Percentiles rank a stretch among this genome's conserved stretches.
These are phyloP conservation scores for Neoascia interrupta DNA, from an alignment of 2,888 invertebrate species.

Conservation along the genomic window DNA sequence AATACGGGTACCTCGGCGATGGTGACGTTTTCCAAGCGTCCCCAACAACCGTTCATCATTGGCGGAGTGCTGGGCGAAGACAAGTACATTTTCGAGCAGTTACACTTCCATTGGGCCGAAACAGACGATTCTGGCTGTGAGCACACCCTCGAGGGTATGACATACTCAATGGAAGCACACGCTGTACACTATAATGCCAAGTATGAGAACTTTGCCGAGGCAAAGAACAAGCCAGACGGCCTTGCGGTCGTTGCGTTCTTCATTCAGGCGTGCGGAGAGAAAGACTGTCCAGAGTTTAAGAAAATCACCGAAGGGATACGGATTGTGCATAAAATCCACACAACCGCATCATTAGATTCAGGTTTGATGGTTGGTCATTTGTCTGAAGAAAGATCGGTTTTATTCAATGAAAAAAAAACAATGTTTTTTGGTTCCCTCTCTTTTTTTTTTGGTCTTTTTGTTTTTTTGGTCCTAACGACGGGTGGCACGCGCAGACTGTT, in stretches of 20 bases:
- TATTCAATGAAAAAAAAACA: constrained; percentile 59
- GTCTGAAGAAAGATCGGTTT: constrained; percentile 59
- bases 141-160: constrained; percentile 87
- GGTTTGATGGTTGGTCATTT: constrained; percentile 73
- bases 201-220: constrained; percentile 84
- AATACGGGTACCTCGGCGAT: constrained; percentile 81
- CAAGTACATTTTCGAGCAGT: constrained; percentile 86
- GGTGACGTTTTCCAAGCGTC: constrained; percentile 83
- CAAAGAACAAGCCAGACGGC: constrained; percentile 85
- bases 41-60: constrained; percentile 82
- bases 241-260: constrained; percentile 87
- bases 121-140: constrained; percentile 89
- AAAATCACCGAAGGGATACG: constrained; percentile 82
- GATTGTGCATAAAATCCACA: constrained; percentile 78
- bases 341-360: constrained; percentile 78
- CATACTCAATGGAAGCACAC: constrained; percentile 89
- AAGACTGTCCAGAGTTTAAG: constrained; percentile 82
- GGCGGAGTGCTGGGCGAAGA: constrained; percentile 85
- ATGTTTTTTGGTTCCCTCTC: too few relatives aligned
- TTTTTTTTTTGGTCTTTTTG: too few relatives aligned
- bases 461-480: constrained; percentile 1
- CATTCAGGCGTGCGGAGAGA: constrained; percentile 82
- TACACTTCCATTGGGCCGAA: constrained; percentile 91
- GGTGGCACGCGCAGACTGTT: constrained; percentile 81
- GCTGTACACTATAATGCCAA: constrained; percentile 89